phyloP scores from a whole-genome alignment of 2,113 vertebrate genomes.

The Silurus asotus region DNA sequence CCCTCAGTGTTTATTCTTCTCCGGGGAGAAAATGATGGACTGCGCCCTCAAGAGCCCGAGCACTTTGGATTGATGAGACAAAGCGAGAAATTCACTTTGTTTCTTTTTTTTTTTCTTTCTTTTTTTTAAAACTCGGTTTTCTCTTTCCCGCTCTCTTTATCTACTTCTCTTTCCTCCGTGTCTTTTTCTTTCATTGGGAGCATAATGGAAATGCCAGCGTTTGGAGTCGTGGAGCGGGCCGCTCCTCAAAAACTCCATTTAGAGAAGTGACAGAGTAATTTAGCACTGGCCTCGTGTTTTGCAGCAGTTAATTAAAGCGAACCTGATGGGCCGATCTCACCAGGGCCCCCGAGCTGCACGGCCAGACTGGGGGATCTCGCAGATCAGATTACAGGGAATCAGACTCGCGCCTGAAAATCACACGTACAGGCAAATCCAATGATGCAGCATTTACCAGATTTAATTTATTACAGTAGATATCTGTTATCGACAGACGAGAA shows the following conservation, averaged over 20 bases:
- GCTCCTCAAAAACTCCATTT: constrained; percentile 77
- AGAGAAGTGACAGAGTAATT: constrained; percentile 81
- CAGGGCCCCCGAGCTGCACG: constrained; percentile 42
- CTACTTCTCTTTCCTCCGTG: constrained; percentile 35
- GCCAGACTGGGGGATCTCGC: constrained; percentile 10
- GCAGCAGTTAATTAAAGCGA: constrained; percentile 78
- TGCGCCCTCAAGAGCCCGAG: constrained; percentile 26
- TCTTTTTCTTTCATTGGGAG: constrained; percentile 50
- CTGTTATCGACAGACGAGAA: constrained; percentile 10
- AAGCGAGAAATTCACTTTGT: constrained; percentile 48
- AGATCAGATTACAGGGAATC: constrained; percentile 42
- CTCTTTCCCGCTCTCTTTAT: constrained; percentile 33
- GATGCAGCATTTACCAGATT: constrained; percentile 26
- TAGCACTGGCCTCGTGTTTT: constrained; percentile 73
- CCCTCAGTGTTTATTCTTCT: constrained; percentile 15
- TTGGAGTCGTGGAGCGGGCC: constrained; percentile 58
- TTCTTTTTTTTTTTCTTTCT: constrained; percentile 11
- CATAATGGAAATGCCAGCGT: constrained; percentile 76
- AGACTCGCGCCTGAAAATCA: constrained; percentile 14
- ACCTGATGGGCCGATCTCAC: constrained; percentile 68
- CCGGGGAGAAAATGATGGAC: constrained; percentile 44
- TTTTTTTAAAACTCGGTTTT: constrained; percentile 12
- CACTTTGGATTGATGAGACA: constrained; percentile 48
- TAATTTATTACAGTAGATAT: constrained; percentile 34
- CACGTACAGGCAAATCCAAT: constrained; percentile 19